phyloP scores from a whole-genome alignment of 2,113 vertebrate genomes.

The Megaleporinus macrocephalus region DNA sequence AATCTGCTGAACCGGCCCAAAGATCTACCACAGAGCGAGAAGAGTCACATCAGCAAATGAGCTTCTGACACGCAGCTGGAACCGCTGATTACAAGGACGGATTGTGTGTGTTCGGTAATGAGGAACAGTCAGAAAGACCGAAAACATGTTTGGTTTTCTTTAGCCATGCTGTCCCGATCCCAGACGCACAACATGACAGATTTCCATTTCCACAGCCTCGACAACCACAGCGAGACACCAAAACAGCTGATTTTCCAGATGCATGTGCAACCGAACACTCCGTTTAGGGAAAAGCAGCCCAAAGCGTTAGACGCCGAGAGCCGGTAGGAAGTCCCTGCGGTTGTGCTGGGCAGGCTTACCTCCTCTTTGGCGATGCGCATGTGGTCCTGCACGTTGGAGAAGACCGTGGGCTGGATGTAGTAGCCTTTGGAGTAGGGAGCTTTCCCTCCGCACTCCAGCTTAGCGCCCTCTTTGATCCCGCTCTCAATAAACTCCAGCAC shows the following conservation, averaged over 20 bases:
- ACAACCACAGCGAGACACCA: slow-evolving; percentile 25
- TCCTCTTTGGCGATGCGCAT: slow-evolving; percentile 98
- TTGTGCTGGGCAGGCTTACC: slow-evolving; percentile 72
- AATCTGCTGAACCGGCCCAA: slow-evolving; percentile 97
- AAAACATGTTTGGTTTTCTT: slow-evolving; percentile 35
- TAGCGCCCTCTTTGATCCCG: slow-evolving; percentile 93
- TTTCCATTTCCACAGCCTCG: slow-evolving; percentile 23
- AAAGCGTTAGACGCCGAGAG: background rate
- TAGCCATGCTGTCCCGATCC: slow-evolving; percentile 2
- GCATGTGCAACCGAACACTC: background rate
- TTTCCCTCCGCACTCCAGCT: slow-evolving; percentile 97
- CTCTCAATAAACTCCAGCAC: slow-evolving; percentile 93
- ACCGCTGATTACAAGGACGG: slow-evolving; percentile 28
- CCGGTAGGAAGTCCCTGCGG: slow-evolving; percentile 2
- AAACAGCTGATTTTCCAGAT: slow-evolving; percentile 29
- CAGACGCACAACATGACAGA: slow-evolving; percentile 10
- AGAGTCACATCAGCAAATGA: slow-evolving; percentile 34
- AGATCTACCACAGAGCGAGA: slow-evolving; percentile 82
- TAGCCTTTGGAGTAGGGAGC: slow-evolving; percentile 91
- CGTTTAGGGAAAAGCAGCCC: background rate
- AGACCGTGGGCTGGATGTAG: slow-evolving; percentile 97
- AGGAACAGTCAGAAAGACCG: slow-evolving; percentile 33
- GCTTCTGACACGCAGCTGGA: slow-evolving; percentile 40
- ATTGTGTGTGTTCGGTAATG: slow-evolving; percentile 50
- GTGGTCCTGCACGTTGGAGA: slow-evolving; percentile 93